A percentile compares a stretch with the other conserved stretches of the same genome.
phyloP scores from a whole-genome alignment of 1,140 invertebrate genomes.

The Rhizoglyphus robini region DNA sequence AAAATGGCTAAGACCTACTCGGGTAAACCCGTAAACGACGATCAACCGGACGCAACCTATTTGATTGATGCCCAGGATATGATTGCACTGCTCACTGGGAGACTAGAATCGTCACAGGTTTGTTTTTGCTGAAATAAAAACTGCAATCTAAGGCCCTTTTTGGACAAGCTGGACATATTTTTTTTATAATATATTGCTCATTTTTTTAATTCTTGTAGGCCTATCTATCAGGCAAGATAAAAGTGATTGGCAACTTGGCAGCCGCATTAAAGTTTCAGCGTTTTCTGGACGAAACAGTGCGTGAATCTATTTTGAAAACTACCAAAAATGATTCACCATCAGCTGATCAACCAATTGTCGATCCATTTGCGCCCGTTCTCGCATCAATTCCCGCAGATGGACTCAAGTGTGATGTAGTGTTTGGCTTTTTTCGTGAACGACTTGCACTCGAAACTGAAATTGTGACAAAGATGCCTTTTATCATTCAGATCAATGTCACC shows the following conservation, averaged over 20 bases:
- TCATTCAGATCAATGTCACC: constrained; percentile 71
- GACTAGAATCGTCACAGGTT: constrained; percentile 22
- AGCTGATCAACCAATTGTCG: background rate
- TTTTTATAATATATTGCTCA: background rate
- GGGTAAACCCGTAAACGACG: background rate
- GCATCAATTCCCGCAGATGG: constrained; percentile 12
- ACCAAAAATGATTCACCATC: background rate
- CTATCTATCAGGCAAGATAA: constrained; percentile 78
- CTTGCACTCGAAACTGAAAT: constrained; percentile 53
- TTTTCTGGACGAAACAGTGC: constrained; percentile 33
- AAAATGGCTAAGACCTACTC: background rate
- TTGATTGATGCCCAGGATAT: background rate
- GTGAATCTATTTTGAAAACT: background rate
- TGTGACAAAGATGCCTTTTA: constrained; percentile 54
- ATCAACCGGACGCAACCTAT: background rate
- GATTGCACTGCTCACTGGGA: background rate
- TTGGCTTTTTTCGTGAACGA: constrained; percentile 54
- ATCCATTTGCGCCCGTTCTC: background rate
- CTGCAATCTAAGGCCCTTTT: too few species aligned
- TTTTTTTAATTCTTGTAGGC: constrained; percentile 36
- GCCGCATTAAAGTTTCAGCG: constrained; percentile 71
- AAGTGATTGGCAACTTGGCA: constrained; percentile 82
- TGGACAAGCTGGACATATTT: too few species aligned
- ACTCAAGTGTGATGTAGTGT: constrained; percentile 49
- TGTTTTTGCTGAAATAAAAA: too few species aligned